Conservation (phyloP, 2,888 invertebrate genomes). For the Idaea aversata region DNA sequence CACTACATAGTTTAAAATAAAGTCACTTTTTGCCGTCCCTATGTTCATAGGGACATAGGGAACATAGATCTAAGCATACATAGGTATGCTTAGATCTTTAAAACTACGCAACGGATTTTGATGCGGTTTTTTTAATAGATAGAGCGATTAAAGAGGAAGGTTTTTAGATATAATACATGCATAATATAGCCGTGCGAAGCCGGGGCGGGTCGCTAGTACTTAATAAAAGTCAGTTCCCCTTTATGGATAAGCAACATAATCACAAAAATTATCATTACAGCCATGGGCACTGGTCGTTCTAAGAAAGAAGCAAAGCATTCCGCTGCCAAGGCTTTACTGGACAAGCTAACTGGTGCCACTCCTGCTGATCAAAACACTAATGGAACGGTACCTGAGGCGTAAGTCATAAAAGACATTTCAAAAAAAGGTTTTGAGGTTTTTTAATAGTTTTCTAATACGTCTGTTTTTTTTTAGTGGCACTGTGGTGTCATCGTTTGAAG, state of each 20-base stretch:
- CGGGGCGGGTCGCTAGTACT: too few species aligned
- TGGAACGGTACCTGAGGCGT: slow-evolving; percentile 71
- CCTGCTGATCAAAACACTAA: slow-evolving; percentile 82
- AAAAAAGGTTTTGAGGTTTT: neutral
- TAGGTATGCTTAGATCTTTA: too few species aligned
- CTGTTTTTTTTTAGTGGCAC: slow-evolving; percentile 54
- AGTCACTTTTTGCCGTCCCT: too few species aligned
- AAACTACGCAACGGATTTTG: too few species aligned
- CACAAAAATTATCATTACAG: slow-evolving; percentile 52
- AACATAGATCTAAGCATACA: too few species aligned
- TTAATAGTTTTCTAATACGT: slow-evolving; percentile 3
- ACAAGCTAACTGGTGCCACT: slow-evolving; percentile 89
- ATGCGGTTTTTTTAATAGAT: too few species aligned
- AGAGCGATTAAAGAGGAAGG: too few species aligned
- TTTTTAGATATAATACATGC: too few species aligned
- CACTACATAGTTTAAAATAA: too few species aligned
- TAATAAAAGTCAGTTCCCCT: too few species aligned
- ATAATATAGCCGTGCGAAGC: too few species aligned
- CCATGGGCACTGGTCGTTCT: slow-evolving; percentile 95
- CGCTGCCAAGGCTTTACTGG: slow-evolving; percentile 94
- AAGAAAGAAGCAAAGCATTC: slow-evolving; percentile 99
- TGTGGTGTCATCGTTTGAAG: slow-evolving; percentile 84
- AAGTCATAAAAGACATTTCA: slow-evolving; percentile 19
- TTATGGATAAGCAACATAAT: neutral
- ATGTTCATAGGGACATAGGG: too few species aligned